Percentiles rank a stretch among this genome's conserved stretches.
These are phyloP conservation scores for Amphibalanus amphitrite DNA, from an alignment of 1,140 invertebrate genomes.

Conservation along the genomic window DNA sequence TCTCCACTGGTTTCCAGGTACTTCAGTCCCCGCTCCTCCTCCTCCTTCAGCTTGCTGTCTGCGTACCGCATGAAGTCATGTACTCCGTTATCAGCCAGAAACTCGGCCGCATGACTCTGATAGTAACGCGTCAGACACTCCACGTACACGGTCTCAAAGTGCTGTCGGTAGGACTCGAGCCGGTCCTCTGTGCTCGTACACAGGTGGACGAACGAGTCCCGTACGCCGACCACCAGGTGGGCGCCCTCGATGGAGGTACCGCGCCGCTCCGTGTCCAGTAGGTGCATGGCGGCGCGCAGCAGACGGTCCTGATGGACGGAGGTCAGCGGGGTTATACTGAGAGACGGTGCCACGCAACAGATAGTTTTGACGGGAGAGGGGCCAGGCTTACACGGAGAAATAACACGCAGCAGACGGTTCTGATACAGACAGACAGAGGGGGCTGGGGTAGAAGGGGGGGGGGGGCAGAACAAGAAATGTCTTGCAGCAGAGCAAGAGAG, in stretches of 20 bases:
- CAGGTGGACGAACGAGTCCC: slow-evolving; percentile 93
- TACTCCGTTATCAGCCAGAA: slow-evolving; percentile 71
- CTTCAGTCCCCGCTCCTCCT: slow-evolving; percentile 76
- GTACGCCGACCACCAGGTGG: slow-evolving; percentile 86
- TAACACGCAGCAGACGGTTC: too few relatives aligned
- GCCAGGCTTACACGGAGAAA: too few relatives aligned
- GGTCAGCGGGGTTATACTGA: too few relatives aligned
- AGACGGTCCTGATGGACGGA: slow-evolving; percentile 53
- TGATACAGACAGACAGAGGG: too few relatives aligned
- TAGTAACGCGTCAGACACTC: slow-evolving; percentile 28
- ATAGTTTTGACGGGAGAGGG: too few relatives aligned
- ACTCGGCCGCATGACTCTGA: not conserved
- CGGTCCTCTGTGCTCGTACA: slow-evolving; percentile 84
- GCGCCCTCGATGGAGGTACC: slow-evolving; percentile 88
- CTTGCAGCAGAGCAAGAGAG: too few relatives aligned
- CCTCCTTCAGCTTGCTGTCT: slow-evolving; percentile 83
- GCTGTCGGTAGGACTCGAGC: slow-evolving; percentile 85
- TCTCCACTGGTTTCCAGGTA: slow-evolving; percentile 86
- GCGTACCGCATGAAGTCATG: slow-evolving; percentile 95
- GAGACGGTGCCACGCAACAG: too few relatives aligned
- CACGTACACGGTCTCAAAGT: slow-evolving; percentile 92
- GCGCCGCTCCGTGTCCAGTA: slow-evolving; percentile 87
- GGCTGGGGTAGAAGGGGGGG: too few relatives aligned
- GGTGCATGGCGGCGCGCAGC: slow-evolving; percentile 92
- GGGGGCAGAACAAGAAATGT: too few relatives aligned